A percentile compares a stretch with the other conserved stretches of the same genome.
Evolutionary conservation across 2,888 invertebrate genomes (phyloP).

Genomic region (Cheiracanthium punctorium): DNA sequence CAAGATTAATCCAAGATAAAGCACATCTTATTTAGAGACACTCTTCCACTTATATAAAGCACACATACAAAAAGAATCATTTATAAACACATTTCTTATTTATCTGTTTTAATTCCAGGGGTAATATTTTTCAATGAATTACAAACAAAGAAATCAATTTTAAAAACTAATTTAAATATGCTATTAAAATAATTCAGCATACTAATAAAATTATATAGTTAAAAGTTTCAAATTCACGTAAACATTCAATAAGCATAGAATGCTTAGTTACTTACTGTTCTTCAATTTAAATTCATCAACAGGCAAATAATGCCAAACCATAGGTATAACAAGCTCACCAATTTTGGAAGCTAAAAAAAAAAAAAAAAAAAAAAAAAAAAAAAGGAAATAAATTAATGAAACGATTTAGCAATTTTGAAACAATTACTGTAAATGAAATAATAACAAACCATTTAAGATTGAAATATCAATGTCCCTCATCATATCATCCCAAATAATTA

Average conservation of each 20-base stretch:
- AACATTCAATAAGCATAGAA: neutral
- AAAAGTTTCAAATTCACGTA: neutral
- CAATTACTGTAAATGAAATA: neutral
- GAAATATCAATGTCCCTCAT: slow-evolving; percentile 73
- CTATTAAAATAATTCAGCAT: neutral
- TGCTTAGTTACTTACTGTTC: slow-evolving; percentile 21
- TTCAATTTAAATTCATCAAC: slow-evolving; percentile 71
- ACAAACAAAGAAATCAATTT: neutral
- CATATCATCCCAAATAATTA: slow-evolving; percentile 78
- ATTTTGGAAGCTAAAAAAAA: slow-evolving; percentile 74
- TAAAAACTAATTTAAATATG: neutral
- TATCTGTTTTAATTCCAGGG: no score
- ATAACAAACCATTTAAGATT: slow-evolving; percentile 71
- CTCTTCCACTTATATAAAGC: no score
- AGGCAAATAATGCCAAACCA: slow-evolving; percentile 77
- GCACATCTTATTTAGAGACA: no score
- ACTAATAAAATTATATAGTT: neutral
- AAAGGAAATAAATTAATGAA: slow-evolving; percentile 14
- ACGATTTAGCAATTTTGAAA: neutral
- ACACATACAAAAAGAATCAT: no score
- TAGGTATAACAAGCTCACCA: slow-evolving; percentile 76
- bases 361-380: neutral
- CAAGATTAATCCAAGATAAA: no score
- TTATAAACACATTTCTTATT: no score
- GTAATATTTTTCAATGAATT: no score